Evolutionary conservation across 2,797 vertebrate genomes (phyloP), one percentile per base, ranked within the genome.

Genomic region (Eulemur mongoz): DNA sequence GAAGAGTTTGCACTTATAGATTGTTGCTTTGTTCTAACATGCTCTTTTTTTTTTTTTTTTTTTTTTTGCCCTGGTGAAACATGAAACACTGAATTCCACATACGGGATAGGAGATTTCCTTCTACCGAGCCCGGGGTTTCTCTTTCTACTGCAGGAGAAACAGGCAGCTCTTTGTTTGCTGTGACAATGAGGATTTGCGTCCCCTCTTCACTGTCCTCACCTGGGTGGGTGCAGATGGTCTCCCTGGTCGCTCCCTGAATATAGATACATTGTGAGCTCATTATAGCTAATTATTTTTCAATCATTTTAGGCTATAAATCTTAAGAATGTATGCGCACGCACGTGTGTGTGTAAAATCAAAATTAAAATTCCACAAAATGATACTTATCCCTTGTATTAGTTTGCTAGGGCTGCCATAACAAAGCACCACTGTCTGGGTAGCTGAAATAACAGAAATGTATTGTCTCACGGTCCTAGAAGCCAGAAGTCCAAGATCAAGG

Each of bases 1-100:
- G 79, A 78, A 82, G 80, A 90, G 69, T 83, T 94, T 92, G n/a
- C 43, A 84, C 38, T 87, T 93, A 70, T 3, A 83, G 17, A 75
- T 43, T 54, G 40, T 43, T 75, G 70, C 57, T 70, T 76, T 76
- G 18, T 91, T 82, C 59, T 63, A 65, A 93, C 38, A 50, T 2
- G 18, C 9, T 40, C 45, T 43, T 57, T n/a, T 40, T 78, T 52
- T 32, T 61, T 38, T 43, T 40, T 52, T 43, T 57, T n/a, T 40
- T 78, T 52, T 32, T 61, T 38, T 43, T 81, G n/a, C 69, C 30
- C 40, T 54, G 27, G 23, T 27, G 22, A 87, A 57, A 48, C 4
- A 43, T 35, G 85, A 63, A 79, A 61, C 61, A 18, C 9, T 67
- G 63, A 40, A 65, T 87, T 87, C 67, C 81, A 83, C 32, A 52